Conservation (phyloP, 23 tunicate genomes). For the Halocynthia roretzi region DNA sequence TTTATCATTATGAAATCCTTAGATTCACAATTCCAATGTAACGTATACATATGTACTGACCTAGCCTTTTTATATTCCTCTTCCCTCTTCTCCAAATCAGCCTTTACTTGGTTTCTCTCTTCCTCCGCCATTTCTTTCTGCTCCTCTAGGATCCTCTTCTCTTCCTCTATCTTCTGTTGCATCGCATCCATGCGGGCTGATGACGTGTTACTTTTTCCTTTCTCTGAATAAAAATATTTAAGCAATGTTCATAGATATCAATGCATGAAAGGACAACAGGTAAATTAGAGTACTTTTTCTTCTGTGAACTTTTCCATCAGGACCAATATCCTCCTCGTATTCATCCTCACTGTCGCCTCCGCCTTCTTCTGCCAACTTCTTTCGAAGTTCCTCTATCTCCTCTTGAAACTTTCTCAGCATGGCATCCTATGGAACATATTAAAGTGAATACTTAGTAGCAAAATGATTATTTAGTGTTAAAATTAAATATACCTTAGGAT, state of each 20-base stretch:
- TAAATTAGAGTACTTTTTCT: conserved; percentile 34
- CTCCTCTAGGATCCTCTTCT: conserved; percentile 66
- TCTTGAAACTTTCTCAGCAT: conserved; percentile 88
- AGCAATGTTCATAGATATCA: background rate
- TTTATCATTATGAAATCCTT: too few relatives aligned
- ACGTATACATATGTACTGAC: background rate
- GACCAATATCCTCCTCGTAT: conserved; percentile 57
- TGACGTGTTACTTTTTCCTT: conserved; percentile 15
- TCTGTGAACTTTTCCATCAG: conserved; percentile 46
- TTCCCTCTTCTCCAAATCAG: conserved; percentile 66
- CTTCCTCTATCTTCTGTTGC: conserved; percentile 61
- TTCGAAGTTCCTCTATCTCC: conserved; percentile 82
- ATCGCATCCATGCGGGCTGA: conserved; percentile 61
- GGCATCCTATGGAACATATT: conserved; percentile 55
- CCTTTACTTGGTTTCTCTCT: conserved; percentile 60
- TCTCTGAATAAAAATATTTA: too few relatives aligned
- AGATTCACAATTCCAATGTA: too few relatives aligned
- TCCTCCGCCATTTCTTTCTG: conserved; percentile 92
- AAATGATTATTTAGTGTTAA: background rate
- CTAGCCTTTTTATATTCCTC: conserved; percentile 64
- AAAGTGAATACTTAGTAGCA: background rate
- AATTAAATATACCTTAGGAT: conserved; percentile 57
- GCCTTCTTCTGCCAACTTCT: conserved; percentile 59
- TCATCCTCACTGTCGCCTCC: conserved; percentile 36
- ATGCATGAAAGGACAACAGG: background rate